Evolutionary conservation across 2,797 vertebrate genomes (phyloP).

Genomic region (Zalophus californianus): DNA sequence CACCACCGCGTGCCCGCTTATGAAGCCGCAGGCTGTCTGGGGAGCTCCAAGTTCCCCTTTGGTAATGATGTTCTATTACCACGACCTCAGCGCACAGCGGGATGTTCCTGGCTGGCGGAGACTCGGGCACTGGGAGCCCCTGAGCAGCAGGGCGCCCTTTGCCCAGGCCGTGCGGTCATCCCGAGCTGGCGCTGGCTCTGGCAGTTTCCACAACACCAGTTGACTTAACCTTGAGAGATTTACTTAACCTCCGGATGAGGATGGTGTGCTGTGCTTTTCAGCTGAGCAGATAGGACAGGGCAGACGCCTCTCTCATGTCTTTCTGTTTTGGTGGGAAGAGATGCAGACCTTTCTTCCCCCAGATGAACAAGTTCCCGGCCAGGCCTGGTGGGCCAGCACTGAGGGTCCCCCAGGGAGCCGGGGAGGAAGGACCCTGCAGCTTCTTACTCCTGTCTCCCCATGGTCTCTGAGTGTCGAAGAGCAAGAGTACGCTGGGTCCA

Average conservation of each 20-base stretch:
- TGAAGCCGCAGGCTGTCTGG: fast-evolving
- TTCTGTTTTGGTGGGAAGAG: not conserved
- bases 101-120: too few relatives aligned
- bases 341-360: not conserved
- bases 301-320: fast-evolving
- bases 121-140: fast-evolving
- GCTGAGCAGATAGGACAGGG: not conserved
- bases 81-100: fast-evolving
- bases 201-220: not conserved
- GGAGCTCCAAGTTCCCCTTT: not conserved
- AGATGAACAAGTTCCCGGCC: not conserved
- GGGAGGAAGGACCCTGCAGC: not conserved
- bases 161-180: not conserved
- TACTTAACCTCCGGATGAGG: not conserved
- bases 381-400: too few relatives aligned
- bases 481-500: not conserved
- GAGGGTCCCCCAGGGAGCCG: not conserved
- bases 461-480: not conserved
- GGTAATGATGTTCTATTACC: not conserved
- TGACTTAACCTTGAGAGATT: not conserved
- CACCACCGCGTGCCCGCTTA: fast-evolving
- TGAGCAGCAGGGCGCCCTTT: not conserved
- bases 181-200: not conserved
- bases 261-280: fast-evolving
- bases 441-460: not conserved